Percentiles rank a stretch among this genome's conserved stretches.
Conservation (phyloP, 2,797 vertebrate species). For the Pseudocheirus occidentalis region DNA sequence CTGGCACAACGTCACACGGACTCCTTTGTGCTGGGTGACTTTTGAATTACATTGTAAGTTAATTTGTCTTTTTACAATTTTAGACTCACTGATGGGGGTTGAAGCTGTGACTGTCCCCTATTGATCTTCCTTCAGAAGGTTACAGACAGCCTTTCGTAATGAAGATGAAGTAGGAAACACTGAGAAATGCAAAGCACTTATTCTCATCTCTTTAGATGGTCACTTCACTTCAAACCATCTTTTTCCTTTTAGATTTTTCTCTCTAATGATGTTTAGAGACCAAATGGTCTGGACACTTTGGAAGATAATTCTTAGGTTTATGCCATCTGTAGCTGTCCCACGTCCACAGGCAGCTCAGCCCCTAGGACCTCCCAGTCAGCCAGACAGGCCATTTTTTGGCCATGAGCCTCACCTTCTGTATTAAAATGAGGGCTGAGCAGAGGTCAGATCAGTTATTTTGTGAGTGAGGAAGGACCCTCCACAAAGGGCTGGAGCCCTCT, state of each 20-base stretch:
- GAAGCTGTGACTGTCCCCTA: background rate
- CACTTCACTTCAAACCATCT: background rate
- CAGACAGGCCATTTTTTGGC: background rate
- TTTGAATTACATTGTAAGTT: background rate
- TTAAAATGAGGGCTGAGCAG: background rate
- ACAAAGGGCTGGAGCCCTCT: background rate
- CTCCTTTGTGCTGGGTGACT: background rate
- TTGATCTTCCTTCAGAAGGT: background rate
- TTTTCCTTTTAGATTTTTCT: background rate
- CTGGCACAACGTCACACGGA: background rate
- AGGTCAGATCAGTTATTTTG: background rate
- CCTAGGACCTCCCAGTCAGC: background rate
- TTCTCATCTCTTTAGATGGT: slow-evolving; percentile 3
- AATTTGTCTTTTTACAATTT: background rate
- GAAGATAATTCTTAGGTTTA: background rate
- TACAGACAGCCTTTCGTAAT: slow-evolving; percentile 7
- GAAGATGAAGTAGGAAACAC: slow-evolving; percentile 10
- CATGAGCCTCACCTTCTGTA: background rate
- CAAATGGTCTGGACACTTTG: background rate
- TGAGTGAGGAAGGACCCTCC: slow-evolving; percentile 3
- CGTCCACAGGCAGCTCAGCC: background rate
- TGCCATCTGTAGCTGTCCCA: background rate
- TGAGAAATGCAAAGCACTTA: background rate
- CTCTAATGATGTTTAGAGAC: background rate
- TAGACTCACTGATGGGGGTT: background rate